Evolutionary conservation across 1,140 invertebrate species (phyloP), one percentile per base, ranked within the genome.

Genomic region (Drosophila jambulina): DNA sequence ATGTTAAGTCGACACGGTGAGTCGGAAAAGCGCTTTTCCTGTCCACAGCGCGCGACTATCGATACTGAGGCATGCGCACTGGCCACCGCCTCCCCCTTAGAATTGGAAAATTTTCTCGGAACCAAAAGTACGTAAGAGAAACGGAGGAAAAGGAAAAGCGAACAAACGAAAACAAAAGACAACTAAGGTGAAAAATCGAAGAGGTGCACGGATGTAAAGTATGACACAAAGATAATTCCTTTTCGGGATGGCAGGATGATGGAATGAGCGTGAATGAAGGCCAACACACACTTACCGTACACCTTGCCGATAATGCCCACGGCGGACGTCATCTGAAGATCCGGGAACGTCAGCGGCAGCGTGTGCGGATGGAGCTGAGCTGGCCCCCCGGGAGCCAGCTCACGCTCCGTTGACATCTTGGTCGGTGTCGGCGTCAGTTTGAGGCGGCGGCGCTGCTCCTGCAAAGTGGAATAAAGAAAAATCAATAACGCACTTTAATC

Each of bases 1-100:
- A 96, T 91, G 95, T 95, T 45, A 93, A 92, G 49, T 93, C 95
- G 72, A 95, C 95, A 80, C 96, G 97, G 96, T 97, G 94, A 94
- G 94, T 68, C 42, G 85, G 85, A 85, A 90, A 91, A 90, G 68
- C 82, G 82, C 69, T 90, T 90, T 90, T 61, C 85, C 13, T 32
- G 27, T 2, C 46, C 46, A 10, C 46, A 49, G 17, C 8, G 25
- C 9, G 10, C 49, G 45, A 54, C 70, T 90, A 90, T 85, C 85
- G 85, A 90, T 90, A 85, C 65, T 53, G 64, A 80, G 84, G 77
- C 86, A 91, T 91, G 86, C 86, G 86, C 86, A 91, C 48, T 71
- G 29, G 48, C 29, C 29, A n/a, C 40, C n/a, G 46, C 34, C 40
- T 63, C 60, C 48, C 38, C 71, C 42, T 49, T 51, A 8, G 57